Conservation (phyloP, 2,888 invertebrate genomes). For the Sinopyrophorus schimmeli region DNA sequence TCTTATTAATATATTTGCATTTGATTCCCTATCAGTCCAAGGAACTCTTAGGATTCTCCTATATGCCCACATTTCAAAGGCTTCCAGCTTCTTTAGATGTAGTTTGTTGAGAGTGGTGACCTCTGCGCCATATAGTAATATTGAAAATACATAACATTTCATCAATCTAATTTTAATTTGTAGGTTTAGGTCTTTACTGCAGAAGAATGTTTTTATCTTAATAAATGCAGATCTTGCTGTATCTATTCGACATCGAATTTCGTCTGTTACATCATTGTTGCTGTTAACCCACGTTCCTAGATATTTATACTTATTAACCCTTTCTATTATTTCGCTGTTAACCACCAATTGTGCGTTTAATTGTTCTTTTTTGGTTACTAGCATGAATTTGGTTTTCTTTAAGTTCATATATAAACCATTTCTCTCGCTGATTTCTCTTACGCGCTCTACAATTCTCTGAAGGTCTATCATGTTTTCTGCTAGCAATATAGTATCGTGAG, state of each 20-base stretch:
- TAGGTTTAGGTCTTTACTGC: not conserved
- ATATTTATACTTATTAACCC: conserved; percentile 1
- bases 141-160: not conserved
- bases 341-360: conserved; percentile 1
- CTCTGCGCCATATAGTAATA: not conserved
- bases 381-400: conserved; percentile 4
- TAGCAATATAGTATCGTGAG: too few relatives aligned
- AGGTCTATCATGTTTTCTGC: too few relatives aligned
- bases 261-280: not conserved
- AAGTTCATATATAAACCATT: conserved; percentile 2
- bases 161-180: not conserved
- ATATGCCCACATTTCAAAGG: too few relatives aligned
- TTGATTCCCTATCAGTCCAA: too few relatives aligned
- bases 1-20: too few relatives aligned
- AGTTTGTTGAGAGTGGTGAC: not conserved
- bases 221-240: conserved; percentile 5
- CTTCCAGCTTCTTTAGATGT: not conserved
- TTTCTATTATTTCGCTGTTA: conserved; percentile 1
- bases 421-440: not conserved
- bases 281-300: conserved; percentile 1
- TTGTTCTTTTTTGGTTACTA: conserved; percentile 1
- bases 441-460: conserved; percentile 1
- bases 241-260: conserved; percentile 1
- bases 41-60: too few relatives aligned
- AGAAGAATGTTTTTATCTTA: conserved; percentile 1